phyloP scores from a whole-genome alignment of 2,888 invertebrate species.

The Aporophyla lueneburgensis region DNA sequence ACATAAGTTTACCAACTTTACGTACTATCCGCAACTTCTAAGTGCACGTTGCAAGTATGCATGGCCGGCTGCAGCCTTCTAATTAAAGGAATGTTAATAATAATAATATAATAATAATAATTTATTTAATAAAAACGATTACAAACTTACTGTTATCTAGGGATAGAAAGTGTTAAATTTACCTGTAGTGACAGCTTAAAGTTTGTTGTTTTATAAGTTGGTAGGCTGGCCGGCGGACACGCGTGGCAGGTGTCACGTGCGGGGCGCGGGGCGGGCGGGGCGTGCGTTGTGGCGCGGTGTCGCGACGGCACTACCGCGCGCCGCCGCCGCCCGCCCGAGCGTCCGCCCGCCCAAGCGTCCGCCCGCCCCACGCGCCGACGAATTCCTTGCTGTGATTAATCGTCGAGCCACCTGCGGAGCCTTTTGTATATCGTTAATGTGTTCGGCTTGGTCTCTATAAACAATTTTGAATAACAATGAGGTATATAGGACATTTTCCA shows the following conservation, averaged over 20 bases:
- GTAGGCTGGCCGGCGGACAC: constrained; percentile 35
- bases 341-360: constrained; percentile 73
- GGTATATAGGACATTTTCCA: constrained; percentile 65
- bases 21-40: constrained; percentile 42
- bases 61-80: not conserved
- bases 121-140: too few species aligned
- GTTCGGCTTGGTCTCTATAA: constrained; percentile 78
- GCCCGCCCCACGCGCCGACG: constrained; percentile 75
- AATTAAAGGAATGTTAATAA: constrained; percentile 4
- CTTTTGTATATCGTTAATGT: constrained; percentile 84
- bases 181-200: constrained; percentile 54
- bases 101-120: too few species aligned
- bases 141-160: too few species aligned
- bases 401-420: constrained; percentile 89
- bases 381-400: constrained; percentile 88
- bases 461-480: constrained; percentile 78
- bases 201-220: constrained; percentile 54
- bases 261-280: constrained; percentile 74
- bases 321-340: constrained; percentile 69
- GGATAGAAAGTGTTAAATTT: constrained; percentile 33
- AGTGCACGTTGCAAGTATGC: constrained; percentile 29
- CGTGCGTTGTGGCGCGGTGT: constrained; percentile 82
- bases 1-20: constrained; percentile 40
- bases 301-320: constrained; percentile 87
- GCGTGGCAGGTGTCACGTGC: constrained; percentile 59